Conservation (phyloP, 2,888 invertebrate genomes). For the Artemia sp. region DNA sequence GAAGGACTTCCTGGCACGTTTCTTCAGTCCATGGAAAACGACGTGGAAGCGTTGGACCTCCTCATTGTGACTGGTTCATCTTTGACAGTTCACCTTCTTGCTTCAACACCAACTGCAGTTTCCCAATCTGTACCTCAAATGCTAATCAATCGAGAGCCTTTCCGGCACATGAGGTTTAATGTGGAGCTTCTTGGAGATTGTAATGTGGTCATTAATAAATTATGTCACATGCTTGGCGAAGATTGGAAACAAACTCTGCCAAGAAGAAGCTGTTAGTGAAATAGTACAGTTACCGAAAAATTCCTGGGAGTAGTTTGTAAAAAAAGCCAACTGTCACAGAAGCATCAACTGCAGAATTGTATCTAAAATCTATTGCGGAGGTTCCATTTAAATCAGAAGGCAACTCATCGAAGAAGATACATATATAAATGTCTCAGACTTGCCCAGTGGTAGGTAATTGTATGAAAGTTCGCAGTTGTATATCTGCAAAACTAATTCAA, state of each 20-base stretch:
- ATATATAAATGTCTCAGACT: too few species aligned
- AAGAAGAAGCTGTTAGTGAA: slow-evolving; percentile 6
- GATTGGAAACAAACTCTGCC: not conserved
- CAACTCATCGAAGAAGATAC: too few species aligned
- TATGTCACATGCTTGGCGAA: slow-evolving; percentile 42
- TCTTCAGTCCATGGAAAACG: slow-evolving; percentile 62
- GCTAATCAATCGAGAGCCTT: slow-evolving; percentile 67
- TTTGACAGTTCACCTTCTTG: slow-evolving; percentile 72
- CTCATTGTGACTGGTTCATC: slow-evolving; percentile 79
- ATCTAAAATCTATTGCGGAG: too few species aligned
- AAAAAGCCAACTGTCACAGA: too few species aligned
- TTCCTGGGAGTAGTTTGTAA: too few species aligned
- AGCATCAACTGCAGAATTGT: too few species aligned
- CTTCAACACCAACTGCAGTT: slow-evolving; percentile 63
- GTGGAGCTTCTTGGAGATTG: slow-evolving; percentile 71
- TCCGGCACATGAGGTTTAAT: slow-evolving; percentile 62
- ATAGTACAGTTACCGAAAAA: not conserved
- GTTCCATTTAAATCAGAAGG: too few species aligned
- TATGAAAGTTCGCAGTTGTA: too few species aligned
- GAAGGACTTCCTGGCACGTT: slow-evolving; percentile 71
- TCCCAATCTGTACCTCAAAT: slow-evolving; percentile 65
- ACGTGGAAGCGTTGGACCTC: slow-evolving; percentile 65
- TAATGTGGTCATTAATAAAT: slow-evolving; percentile 58
- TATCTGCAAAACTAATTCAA: too few species aligned
- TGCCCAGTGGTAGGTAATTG: too few species aligned